These are phyloP conservation scores for Agrochola litura DNA, from an alignment of 2,888 invertebrate species.

Conservation along the genomic window DNA sequence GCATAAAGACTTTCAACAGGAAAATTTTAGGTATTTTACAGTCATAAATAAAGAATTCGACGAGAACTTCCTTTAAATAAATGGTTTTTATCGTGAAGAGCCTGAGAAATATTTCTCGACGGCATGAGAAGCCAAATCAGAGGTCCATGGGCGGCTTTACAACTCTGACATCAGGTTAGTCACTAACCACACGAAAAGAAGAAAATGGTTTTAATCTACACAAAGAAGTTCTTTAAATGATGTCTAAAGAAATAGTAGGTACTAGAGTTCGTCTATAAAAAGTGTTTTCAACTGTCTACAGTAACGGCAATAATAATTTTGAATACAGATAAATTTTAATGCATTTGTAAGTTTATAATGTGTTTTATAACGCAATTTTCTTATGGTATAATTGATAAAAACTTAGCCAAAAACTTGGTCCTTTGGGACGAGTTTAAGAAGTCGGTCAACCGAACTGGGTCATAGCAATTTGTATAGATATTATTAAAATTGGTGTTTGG, in stretches of 20 bases:
- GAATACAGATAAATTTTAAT: background rate
- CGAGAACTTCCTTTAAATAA: background rate
- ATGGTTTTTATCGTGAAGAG: background rate
- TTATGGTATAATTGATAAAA: constrained; percentile 32
- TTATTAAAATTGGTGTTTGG: constrained; percentile 44
- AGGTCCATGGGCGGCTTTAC: no score
- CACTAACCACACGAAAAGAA: no score
- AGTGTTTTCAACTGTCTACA: background rate
- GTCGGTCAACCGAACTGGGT: constrained; percentile 47
- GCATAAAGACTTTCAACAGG: background rate
- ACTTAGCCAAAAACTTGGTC: constrained; percentile 36
- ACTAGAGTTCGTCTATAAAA: background rate
- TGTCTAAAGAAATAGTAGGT: background rate
- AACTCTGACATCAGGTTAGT: no score
- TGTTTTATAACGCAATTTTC: constrained; percentile 10
- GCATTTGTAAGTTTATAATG: background rate
- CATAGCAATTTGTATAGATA: constrained; percentile 47
- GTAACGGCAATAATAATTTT: background rate
- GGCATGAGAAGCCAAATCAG: no score
- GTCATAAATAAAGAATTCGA: background rate
- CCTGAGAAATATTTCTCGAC: no score
- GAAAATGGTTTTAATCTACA: background rate
- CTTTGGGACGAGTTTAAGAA: constrained; percentile 26
- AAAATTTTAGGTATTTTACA: background rate
- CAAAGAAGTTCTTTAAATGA: background rate